Evolutionary conservation across 2,888 invertebrate genomes (phyloP), one percentile per base, ranked within the genome.

Genomic region (Drosophila greeni): DNA sequence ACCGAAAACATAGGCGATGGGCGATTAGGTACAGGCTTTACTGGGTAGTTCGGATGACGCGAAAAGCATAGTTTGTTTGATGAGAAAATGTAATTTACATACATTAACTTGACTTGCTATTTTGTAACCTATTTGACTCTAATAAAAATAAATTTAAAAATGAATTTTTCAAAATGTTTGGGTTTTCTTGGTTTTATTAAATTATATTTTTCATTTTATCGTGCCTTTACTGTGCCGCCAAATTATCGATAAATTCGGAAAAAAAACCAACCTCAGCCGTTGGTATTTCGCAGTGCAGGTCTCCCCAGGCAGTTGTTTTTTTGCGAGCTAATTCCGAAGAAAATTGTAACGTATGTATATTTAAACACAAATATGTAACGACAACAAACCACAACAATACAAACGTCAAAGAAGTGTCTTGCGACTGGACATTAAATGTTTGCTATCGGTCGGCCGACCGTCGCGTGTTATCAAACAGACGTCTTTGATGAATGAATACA

Each of bases 281-380:
- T 56, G 29, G 11, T 55, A 40, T 26, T 54, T 31, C n/a, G 18
- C n/a, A 54, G 55, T 39, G 57, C 57, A 29, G 23, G n/a, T 23
- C 33, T 64, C 14, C 20, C 14, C 20, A 37, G 65, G 31, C 29
- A 36, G 43, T 52, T 64, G 53, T 52, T 64, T 52, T 64, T 52
- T 65, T 62, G 36, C 43, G 23, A 42, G 37, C 12, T 36, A 24
- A 14, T 14, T 40, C 12, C 34, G 29, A 26, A 16, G 16, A 29
- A 42, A 43, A 24, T 29, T 31, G 11, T 52, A 60, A 59, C 51
- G 62, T 62, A 52, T 51, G 61, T 64, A 23, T 29, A 23, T 29
- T 29, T n/a, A 18, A 37, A 37, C 20, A 23, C 9, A 31, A 14
- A 29, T 14, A 7, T 45, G 18, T 14, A 43, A 7, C 18, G 18